A percentile compares a stretch with the other conserved stretches of the same genome.
Conservation (phyloP, 2,888 invertebrate species). For the Andrena fulva region DNA sequence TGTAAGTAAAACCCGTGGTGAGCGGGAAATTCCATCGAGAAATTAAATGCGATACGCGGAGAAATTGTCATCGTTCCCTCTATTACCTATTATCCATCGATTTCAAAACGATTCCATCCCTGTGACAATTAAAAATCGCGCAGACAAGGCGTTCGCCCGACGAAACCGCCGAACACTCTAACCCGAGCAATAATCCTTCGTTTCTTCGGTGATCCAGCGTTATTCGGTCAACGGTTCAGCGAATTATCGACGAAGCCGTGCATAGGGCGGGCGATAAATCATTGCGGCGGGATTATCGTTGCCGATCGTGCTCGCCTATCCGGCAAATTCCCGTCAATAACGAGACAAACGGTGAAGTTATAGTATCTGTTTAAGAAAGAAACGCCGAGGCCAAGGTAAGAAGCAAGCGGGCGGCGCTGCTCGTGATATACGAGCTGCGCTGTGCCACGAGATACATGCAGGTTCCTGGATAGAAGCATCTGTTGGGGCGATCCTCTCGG, state of each 20-base stretch:
- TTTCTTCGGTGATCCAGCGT: constrained; percentile 6
- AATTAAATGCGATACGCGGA: no score
- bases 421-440: constrained; percentile 43
- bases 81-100: no score
- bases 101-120: no score
- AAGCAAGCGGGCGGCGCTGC: constrained; percentile 14
- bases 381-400: constrained; percentile 35
- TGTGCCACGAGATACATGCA: constrained; percentile 51
- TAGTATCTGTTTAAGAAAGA: constrained; percentile 56
- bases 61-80: no score
- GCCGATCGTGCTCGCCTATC: constrained; percentile 51
- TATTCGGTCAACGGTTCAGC: constrained; percentile 16
- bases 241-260: constrained; percentile 38
- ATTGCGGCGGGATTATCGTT: constrained; percentile 22
- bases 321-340: constrained; percentile 54
- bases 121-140: no score
- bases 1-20: constrained; percentile 8
- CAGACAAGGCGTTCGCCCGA: no score
- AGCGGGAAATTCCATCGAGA: no score
- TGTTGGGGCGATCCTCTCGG: constrained; percentile 46
- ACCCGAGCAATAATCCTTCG: constrained; percentile 19
- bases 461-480: constrained; percentile 48
- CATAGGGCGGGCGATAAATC: constrained; percentile 45
- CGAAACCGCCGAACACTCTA: neutral
- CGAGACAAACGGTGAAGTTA: constrained; percentile 53